Evolutionary conservation across 2,113 vertebrate species (phyloP).

Genomic region (Chinchilla lanigera): DNA sequence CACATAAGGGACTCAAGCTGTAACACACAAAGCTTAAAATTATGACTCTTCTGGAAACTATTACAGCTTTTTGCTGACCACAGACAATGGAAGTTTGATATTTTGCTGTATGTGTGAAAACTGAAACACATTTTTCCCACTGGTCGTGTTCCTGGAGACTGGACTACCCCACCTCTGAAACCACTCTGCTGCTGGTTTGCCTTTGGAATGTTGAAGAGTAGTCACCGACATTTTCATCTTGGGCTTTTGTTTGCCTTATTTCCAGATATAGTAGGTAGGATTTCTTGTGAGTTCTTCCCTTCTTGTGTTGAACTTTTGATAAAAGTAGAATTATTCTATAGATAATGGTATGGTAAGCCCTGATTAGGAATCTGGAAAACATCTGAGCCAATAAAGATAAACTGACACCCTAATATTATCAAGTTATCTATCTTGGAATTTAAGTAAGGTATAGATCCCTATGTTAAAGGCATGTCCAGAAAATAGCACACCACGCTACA

Average conservation of each 20-base stretch:
- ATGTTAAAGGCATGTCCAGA: neutral
- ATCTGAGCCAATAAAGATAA: neutral
- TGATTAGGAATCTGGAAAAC: constrained; percentile 31
- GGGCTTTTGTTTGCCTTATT: constrained; percentile 47
- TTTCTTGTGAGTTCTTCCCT: neutral
- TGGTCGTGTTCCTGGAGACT: neutral
- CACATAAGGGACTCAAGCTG: neutral
- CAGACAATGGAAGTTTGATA: constrained; percentile 50
- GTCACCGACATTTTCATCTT: neutral
- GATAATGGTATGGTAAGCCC: neutral
- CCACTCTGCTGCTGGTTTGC: neutral
- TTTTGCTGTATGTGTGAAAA: constrained; percentile 60
- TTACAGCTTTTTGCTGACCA: constrained; percentile 47
- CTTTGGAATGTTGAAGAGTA: constrained; percentile 37
- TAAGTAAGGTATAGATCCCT: neutral
- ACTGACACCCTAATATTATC: constrained; percentile 29
- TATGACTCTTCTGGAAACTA: constrained; percentile 5
- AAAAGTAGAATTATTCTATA: neutral
- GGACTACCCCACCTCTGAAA: constrained; percentile 3
- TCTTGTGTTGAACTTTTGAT: constrained; percentile 9
- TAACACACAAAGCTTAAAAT: constrained; percentile 59
- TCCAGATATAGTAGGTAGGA: neutral
- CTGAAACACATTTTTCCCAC: constrained; percentile 5
- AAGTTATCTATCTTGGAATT: constrained; percentile 15
- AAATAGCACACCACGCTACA: neutral